Percentiles rank a stretch among this genome's conserved stretches.
phyloP scores from a whole-genome alignment of 1,140 invertebrate species.

The Goniozus legneri region DNA sequence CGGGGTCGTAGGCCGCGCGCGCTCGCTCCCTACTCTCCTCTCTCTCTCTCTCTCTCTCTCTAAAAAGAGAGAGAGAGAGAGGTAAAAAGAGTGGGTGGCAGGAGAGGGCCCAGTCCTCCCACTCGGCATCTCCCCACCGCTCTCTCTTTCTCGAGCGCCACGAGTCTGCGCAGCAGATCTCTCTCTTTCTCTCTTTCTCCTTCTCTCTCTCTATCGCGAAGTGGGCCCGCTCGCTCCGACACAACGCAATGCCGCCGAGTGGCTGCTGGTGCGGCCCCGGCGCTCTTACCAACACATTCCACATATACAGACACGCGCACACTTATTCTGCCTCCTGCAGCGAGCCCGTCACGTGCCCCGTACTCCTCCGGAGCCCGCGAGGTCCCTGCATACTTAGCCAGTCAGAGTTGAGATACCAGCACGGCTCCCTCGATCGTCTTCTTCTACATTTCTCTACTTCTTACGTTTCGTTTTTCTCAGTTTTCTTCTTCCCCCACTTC shows the following conservation, averaged over 20 bases:
- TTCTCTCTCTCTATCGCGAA: not conserved
- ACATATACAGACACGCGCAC: constrained; percentile 10
- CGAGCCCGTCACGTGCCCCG: not conserved
- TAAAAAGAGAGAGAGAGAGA: not conserved
- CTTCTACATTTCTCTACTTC: no score
- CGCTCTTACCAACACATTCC: no score
- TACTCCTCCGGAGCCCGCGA: no score
- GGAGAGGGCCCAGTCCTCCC: not conserved
- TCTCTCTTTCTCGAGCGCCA: not conserved
- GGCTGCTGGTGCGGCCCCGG: no score
- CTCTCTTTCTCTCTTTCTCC: not conserved
- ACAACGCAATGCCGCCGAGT: no score
- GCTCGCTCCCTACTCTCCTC: not conserved
- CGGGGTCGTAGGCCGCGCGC: constrained; percentile 28
- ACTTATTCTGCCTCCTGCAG: not conserved
- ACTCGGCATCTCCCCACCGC: not conserved
- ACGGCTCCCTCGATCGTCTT: no score
- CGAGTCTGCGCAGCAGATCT: not conserved
- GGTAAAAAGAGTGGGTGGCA: not conserved
- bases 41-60: not conserved
- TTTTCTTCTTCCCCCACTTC: no score
- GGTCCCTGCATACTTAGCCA: no score
- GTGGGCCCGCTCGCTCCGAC: constrained; percentile 2
- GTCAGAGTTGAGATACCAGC: no score
- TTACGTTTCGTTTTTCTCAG: no score